A percentile compares a stretch with the other conserved stretches of the same genome.
These are phyloP conservation scores for Chaetodon auriga DNA, from an alignment of 2,113 vertebrate species.

Conservation along the genomic window DNA sequence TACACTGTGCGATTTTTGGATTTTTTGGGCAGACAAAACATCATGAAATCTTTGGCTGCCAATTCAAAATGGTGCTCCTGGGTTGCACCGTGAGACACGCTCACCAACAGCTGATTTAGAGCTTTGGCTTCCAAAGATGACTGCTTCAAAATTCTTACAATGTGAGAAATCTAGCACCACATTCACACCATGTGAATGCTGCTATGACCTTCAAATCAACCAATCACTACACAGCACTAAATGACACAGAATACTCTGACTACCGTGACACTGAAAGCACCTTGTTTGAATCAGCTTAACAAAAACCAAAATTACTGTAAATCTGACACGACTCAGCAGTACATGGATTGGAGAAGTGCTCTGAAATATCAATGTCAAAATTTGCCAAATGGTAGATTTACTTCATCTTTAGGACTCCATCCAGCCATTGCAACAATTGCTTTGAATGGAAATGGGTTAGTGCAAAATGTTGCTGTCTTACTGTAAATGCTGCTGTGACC, in stretches of 20 bases:
- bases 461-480: background rate
- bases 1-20: too few relatives aligned
- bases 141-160: too few relatives aligned
- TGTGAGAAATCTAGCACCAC: too few relatives aligned
- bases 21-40: too few relatives aligned
- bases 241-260: background rate
- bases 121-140: too few relatives aligned
- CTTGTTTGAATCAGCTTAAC: background rate
- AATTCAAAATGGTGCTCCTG: too few relatives aligned
- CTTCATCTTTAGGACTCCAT: background rate
- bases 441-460: background rate
- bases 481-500: conserved; percentile 23
- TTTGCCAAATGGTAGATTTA: too few relatives aligned
- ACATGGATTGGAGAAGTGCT: too few relatives aligned
- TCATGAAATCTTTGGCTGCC: too few relatives aligned
- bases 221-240: background rate
- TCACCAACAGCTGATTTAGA: too few relatives aligned
- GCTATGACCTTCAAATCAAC: background rate
- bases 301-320: background rate
- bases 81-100: too few relatives aligned
- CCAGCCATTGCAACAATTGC: background rate
- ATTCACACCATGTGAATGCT: background rate
- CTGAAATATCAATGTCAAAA: too few relatives aligned
- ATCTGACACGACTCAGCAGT: background rate
- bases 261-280: background rate